These are phyloP conservation scores for Datnioides undecimradiatus DNA, from an alignment of 2,113 vertebrate species.

Conservation along the genomic window DNA sequence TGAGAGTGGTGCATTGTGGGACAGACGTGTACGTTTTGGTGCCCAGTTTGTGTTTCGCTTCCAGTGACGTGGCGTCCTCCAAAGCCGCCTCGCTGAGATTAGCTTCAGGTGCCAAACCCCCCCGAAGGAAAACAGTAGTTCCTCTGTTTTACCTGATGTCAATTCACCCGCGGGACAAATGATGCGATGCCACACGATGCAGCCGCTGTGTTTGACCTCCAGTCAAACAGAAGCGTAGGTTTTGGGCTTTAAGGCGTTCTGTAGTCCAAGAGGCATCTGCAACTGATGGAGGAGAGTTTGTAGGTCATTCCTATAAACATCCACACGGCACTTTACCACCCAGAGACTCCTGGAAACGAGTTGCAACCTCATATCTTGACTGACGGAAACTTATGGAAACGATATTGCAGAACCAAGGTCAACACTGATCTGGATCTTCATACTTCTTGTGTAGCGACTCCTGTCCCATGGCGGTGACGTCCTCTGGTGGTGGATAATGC, in stretches of 20 bases:
- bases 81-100: background rate
- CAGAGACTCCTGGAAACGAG: too few relatives aligned
- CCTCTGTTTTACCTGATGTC: too few relatives aligned
- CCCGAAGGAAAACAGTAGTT: background rate
- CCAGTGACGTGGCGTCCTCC: background rate
- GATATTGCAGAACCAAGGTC: too few relatives aligned
- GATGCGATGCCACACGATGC: background rate
- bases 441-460: too few relatives aligned
- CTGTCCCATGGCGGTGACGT: too few relatives aligned
- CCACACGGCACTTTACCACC: too few relatives aligned
- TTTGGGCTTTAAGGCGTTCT: background rate
- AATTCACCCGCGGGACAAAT: background rate
- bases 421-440: too few relatives aligned
- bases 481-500: too few relatives aligned
- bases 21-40: background rate
- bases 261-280: background rate
- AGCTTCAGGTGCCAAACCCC: background rate
- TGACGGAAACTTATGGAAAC: too few relatives aligned
- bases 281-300: background rate
- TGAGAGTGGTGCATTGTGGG: background rate
- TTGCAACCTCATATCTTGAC: too few relatives aligned
- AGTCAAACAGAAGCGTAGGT: background rate
- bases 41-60: background rate
- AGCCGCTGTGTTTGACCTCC: background rate
- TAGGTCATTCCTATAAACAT: background rate